These are phyloP conservation scores for Orthonevra nobilis DNA, from an alignment of 2,888 invertebrate genomes.

Conservation along the genomic window DNA sequence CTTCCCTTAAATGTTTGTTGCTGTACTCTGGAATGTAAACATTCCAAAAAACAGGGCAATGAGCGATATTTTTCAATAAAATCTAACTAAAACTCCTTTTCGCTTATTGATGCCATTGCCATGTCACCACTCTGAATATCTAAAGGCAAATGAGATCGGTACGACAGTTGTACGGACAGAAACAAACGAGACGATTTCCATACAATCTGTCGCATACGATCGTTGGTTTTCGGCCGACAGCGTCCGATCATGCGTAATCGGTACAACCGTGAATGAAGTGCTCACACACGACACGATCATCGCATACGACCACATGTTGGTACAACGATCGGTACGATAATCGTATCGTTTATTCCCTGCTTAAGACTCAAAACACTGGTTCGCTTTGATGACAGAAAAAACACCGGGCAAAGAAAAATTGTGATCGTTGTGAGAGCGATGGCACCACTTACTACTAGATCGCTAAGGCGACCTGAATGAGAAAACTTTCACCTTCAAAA, in stretches of 20 bases:
- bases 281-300: background rate
- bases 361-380: no score
- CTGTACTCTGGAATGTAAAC: background rate
- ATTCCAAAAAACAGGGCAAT: slow-evolving; percentile 8
- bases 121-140: background rate
- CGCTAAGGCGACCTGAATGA: no score
- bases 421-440: no score
- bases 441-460: no score
- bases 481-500: no score
- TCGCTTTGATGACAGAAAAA: no score
- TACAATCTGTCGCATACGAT: background rate
- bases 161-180: background rate
- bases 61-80: slow-evolving; percentile 4
- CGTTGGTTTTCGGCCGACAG: background rate
- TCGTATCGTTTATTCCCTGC: background rate
- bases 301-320: background rate
- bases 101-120: no score
- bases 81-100: slow-evolving; percentile 6
- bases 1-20: slow-evolving; percentile 3
- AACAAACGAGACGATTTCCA: background rate
- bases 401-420: no score
- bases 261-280: background rate
- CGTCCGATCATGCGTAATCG: background rate
- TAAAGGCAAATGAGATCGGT: background rate
- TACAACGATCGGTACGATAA: background rate